Conservation (phyloP, 2,113 vertebrate species). For the Mus spicilegus region DNA sequence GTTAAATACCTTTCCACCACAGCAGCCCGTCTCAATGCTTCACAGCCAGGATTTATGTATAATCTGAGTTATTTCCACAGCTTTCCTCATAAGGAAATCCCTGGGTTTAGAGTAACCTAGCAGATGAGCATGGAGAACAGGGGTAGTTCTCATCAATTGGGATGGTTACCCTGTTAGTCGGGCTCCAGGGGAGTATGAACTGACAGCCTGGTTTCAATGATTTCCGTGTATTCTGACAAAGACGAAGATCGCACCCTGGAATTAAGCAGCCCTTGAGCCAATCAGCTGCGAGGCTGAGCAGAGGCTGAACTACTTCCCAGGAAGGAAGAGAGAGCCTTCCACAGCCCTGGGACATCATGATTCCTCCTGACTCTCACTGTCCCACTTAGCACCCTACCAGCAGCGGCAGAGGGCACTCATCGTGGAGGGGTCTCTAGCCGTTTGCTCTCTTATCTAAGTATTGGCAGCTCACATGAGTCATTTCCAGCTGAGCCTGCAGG, state of each 20-base stretch:
- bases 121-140: neutral
- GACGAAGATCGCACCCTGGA: neutral
- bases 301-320: neutral
- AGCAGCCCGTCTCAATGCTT: neutral
- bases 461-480: neutral
- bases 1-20: neutral
- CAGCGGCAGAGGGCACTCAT: neutral
- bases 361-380: neutral
- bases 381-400: neutral
- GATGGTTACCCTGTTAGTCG: neutral
- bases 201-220: neutral
- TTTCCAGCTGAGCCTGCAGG: neutral
- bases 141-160: neutral
- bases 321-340: neutral
- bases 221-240: neutral
- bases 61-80: neutral
- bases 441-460: constrained; percentile 10
- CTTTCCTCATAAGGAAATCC: neutral
- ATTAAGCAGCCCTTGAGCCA: neutral
- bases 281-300: neutral
- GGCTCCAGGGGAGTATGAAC: neutral
- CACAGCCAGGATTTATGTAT: neutral
- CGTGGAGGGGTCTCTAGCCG: neutral
- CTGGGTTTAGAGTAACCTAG: neutral
- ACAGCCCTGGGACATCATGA: neutral